Base-by-base conservation (phyloP, 2,797 vertebrate genomes). In the Sebastes steindachneri region DNA sequence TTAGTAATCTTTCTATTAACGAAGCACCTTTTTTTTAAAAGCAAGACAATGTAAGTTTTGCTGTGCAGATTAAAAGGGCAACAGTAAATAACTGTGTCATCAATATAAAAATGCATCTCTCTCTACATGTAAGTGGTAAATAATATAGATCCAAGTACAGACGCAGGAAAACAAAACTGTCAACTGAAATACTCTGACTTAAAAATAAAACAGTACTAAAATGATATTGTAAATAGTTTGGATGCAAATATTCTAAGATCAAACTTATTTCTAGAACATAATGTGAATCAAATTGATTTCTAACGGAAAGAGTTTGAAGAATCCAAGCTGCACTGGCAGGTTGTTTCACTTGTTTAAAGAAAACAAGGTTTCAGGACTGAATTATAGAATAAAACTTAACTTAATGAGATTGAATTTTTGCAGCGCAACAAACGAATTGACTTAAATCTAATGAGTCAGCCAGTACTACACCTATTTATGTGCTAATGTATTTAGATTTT, bases 361-460 rank as follows among this genome's bases (percentile, higher is more conserved):
- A 70, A 37, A 58, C 1, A 19, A 9, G 4, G 4, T 29, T 65
- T 21, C 23, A 33, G 8, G 9, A 45, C 25, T 45, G 12, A 23
- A 66, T 41, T 45, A 57, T 8, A 19, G 9, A 66, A 15, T 48
- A 15, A 9, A 11, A n/a, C 6, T 31, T 2, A 25, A 63, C 1
- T 26, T 12, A 25, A 17, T 17, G 2, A 23, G 26, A 60, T 31
- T 19, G 10, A 41, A 12, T 9, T 4, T 17, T 35, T n/a, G 48
- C 19, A 51, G 41, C 1, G 19, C 17, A 45, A 45, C 0, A 45
- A 45, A 45, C 6, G 0, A 45, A 45, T 45, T 45, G 15, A 17
- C 41, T 7, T 28, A 10, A 29, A 41, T 41, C 3, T 4, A 51
- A 35, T 4, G 28, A 8, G 45, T 45, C 10, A n/a, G 26, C 17